phyloP scores from a whole-genome alignment of 64 coral and sea anemone species.

The Anthopleura sola region DNA sequence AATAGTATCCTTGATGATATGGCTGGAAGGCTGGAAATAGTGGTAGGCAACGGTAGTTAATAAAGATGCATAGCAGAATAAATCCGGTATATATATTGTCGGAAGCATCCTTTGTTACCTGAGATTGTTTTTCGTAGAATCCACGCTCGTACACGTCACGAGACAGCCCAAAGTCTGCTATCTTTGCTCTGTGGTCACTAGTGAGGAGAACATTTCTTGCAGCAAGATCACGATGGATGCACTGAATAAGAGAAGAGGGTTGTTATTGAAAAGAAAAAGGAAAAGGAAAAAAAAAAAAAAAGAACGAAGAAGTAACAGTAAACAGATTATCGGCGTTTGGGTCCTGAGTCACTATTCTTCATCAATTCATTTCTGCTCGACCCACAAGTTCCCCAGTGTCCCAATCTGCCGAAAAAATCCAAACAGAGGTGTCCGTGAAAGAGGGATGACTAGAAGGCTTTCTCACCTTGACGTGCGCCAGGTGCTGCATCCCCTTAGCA shows the following conservation, averaged over 20 bases:
- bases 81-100: too few relatives aligned
- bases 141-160: conserved; percentile 10
- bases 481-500: not conserved
- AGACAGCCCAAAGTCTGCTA: conserved; percentile 66
- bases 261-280: not conserved
- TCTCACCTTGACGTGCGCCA: not conserved
- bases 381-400: too few relatives aligned
- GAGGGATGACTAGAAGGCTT: not conserved
- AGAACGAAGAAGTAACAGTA: too few relatives aligned
- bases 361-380: too few relatives aligned
- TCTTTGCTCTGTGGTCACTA: conserved; percentile 43
- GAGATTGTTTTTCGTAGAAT: not conserved
- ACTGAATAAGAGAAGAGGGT: not conserved
- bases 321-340: too few relatives aligned
- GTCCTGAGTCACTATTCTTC: too few relatives aligned
- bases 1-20: too few relatives aligned
- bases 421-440: too few relatives aligned
- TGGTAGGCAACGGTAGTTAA: too few relatives aligned
- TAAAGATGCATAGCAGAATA: too few relatives aligned
- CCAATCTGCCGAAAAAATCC: too few relatives aligned
- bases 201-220: conserved; percentile 68
- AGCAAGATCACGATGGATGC: conserved; percentile 68
- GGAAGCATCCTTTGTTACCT: not conserved
- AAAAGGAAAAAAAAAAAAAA: not conserved
- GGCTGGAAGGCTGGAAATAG: too few relatives aligned